Evolutionary conservation across 2,888 invertebrate species (phyloP), one percentile per base, ranked within the genome.

Genomic region (Drosophila quasianomalipes): DNA sequence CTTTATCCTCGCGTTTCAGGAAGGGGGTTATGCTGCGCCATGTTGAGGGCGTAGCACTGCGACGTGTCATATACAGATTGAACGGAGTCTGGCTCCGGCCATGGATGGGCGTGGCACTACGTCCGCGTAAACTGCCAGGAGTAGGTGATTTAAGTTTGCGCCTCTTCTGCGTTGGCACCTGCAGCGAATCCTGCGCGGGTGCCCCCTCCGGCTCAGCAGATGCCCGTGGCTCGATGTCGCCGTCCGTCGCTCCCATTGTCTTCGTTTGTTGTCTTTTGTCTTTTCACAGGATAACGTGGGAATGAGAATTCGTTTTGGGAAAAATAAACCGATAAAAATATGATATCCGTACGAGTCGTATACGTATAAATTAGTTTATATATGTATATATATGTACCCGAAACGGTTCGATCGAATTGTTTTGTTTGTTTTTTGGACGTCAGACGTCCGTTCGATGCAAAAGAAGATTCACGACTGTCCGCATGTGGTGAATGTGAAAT

Each of bases 11-110:
- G 10, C 93, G 92, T 68, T 93, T 93, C 63, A 93, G 80, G 76
- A 93, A 93, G 2, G 93, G 93, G n/a, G 93, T 93, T 58, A 93
- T 93, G 76, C 93, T 93, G 62, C 93, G 92, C 93, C 93, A 93
- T 85, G 93, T 92, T 66, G 93, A 92, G 10, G 93, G 93, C 61
- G 93, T 93, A 47, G 92, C 93, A 86, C 93, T 93, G 69, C 93
- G 92, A 33, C 93, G 92, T 35, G 86, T 92, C 80, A 93, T 85
- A 74, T 93, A 93, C 63, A 93, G 75, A 6, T 76, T 86, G 59
- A 93, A 93, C 7, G 93, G 93, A 12, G 93, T 93, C 79, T 93
- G 93, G 85, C 93, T 93, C 53, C 93, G 89, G 19, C 93, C 93
- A n/a, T 92, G 93, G 51, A 93, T 91, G 37, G 93, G 93, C 52